A percentile compares a stretch with the other conserved stretches of the same genome.
phyloP scores from a whole-genome alignment of 2,888 invertebrate genomes.

The Camponotus fellah region DNA sequence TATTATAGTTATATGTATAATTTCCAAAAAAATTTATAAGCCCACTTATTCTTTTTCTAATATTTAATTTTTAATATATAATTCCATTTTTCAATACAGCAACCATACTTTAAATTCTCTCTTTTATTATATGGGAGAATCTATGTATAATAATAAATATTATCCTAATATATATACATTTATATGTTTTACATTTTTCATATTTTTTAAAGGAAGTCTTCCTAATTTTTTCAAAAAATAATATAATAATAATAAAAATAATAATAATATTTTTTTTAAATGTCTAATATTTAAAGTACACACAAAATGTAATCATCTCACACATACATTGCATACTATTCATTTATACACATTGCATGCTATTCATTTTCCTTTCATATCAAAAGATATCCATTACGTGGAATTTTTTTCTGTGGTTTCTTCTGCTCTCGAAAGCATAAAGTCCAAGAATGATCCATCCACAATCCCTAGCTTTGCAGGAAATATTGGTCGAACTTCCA shows the following conservation, averaged over 20 bases:
- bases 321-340: not conserved
- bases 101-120: not conserved
- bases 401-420: conserved; percentile 9
- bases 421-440: conserved; percentile 43
- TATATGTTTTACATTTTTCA: not conserved
- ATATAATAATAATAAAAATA: too few species aligned
- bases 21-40: too few species aligned
- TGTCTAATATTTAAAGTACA: not conserved
- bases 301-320: not conserved
- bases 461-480: conserved; percentile 60
- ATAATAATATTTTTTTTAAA: not conserved
- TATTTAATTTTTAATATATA: too few species aligned
- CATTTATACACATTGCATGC: not conserved
- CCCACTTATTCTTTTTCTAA: not conserved
- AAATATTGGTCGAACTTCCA: conserved; percentile 56
- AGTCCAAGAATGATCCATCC: conserved; percentile 54
- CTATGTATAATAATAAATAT: too few species aligned
- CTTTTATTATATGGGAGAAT: not conserved
- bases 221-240: not conserved
- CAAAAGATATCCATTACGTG: not conserved
- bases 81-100: not conserved
- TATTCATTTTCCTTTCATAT: not conserved
- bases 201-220: not conserved
- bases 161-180: not conserved
- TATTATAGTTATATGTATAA: not conserved